Conservation (phyloP, 2,888 invertebrate genomes). For the Agriopis leucophaearia region DNA sequence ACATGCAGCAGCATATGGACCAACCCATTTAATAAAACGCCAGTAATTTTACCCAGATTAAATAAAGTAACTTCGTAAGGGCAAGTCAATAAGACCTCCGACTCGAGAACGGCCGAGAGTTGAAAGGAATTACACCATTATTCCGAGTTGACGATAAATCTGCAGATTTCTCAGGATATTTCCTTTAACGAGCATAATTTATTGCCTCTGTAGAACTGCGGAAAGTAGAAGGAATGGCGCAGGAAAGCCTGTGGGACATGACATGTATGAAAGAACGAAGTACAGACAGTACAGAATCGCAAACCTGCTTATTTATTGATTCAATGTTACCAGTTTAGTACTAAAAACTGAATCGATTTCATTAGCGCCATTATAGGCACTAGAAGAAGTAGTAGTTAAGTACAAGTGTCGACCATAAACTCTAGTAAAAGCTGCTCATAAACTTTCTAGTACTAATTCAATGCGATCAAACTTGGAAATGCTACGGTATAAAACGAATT, state of each 20-base stretch:
- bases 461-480: slow-evolving; percentile 9
- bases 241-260: not conserved
- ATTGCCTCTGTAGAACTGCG: slow-evolving; percentile 27
- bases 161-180: slow-evolving; percentile 35
- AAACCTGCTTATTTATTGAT: not conserved
- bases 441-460: slow-evolving; percentile 17
- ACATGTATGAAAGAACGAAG: slow-evolving; percentile 8
- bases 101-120: slow-evolving; percentile 23
- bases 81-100: slow-evolving; percentile 26
- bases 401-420: slow-evolving; percentile 5
- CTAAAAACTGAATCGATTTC: not conserved
- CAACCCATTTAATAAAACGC: not conserved
- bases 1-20: not conserved
- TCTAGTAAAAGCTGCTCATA: slow-evolving; percentile 11
- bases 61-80: slow-evolving; percentile 4
- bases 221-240: slow-evolving; percentile 3
- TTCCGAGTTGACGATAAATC: slow-evolving; percentile 27
- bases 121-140: slow-evolving; percentile 26
- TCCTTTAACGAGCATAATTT: slow-evolving; percentile 40
- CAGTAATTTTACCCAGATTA: not conserved
- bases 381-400: too few relatives aligned
- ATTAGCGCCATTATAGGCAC: not conserved
- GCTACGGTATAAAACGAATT: not conserved
- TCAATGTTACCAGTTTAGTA: too few relatives aligned
- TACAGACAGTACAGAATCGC: not conserved